phyloP scores from a whole-genome alignment of 2,888 invertebrate species.

The Acrocera orbiculus region DNA sequence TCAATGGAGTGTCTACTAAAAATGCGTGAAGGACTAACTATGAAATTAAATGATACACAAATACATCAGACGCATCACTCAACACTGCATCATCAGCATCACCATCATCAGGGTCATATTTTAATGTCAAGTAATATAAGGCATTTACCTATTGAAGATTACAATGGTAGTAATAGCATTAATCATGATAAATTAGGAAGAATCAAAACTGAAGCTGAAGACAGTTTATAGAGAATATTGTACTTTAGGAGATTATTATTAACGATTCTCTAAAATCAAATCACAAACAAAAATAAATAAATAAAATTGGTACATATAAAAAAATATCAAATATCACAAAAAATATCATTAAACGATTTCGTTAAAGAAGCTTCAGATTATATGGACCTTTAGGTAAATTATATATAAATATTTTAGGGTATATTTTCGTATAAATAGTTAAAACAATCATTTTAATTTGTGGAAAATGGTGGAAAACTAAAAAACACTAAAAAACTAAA shows the following conservation, averaged over 20 bases:
- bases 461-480: conserved; percentile 6
- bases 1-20: conserved; percentile 12
- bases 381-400: conserved; percentile 16
- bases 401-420: conserved; percentile 13
- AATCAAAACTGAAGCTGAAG: conserved; percentile 28
- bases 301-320: too few relatives aligned
- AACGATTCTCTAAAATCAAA: too few relatives aligned
- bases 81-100: conserved; percentile 11
- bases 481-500: not conserved
- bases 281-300: too few relatives aligned
- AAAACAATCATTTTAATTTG: conserved; percentile 9
- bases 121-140: conserved; percentile 1
- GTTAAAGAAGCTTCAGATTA: too few relatives aligned
- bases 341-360: too few relatives aligned
- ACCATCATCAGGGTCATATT: conserved; percentile 11
- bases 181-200: conserved; percentile 28
- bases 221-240: conserved; percentile 30
- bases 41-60: conserved; percentile 9
- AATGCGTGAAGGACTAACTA: conserved; percentile 12
- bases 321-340: too few relatives aligned
- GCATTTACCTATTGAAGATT: conserved; percentile 16
- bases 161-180: conserved; percentile 20
- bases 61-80: conserved; percentile 5
- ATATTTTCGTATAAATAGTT: conserved; percentile 15
- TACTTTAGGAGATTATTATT: conserved; percentile 14